A percentile compares a stretch with the other conserved stretches of the same genome.
Evolutionary conservation across 2,797 vertebrate genomes (phyloP).

Genomic region (Tauraco hartlaubi): DNA sequence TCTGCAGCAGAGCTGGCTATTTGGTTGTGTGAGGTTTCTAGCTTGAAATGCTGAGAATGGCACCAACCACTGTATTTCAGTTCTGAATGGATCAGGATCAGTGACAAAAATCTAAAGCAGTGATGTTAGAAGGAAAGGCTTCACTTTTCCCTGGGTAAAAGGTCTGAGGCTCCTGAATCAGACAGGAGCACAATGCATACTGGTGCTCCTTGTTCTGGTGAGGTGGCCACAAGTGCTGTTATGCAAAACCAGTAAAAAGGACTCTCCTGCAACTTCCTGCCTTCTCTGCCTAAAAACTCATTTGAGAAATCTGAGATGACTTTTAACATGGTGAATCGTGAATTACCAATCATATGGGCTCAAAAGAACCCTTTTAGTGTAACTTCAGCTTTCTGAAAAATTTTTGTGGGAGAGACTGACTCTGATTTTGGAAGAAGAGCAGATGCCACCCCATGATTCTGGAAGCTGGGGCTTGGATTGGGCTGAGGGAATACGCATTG

Average conservation of each 20-base stretch:
- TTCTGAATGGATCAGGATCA: not conserved
- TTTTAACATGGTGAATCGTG: not conserved
- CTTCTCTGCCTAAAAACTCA: not conserved
- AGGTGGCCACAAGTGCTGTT: not conserved
- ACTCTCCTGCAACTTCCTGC: not conserved
- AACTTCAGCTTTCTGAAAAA: not conserved
- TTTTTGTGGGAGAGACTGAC: not conserved
- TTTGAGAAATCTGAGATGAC: not conserved
- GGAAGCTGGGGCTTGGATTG: not conserved
- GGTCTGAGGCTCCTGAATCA: not conserved
- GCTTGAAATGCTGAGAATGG: not conserved
- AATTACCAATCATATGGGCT: not conserved
- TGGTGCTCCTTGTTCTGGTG: rapidly evolving
- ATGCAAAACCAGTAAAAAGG: not conserved
- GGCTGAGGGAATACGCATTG: not conserved
- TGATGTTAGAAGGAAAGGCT: not conserved
- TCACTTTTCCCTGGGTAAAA: not conserved
- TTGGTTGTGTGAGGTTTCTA: not conserved
- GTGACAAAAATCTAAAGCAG: not conserved
- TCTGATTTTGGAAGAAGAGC: not conserved
- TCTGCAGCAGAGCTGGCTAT: not conserved
- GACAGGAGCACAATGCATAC: not conserved
- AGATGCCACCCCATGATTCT: not conserved
- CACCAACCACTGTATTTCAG: not conserved
- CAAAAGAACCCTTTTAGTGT: not conserved